These are phyloP conservation scores for Allygus modestus DNA, from an alignment of 2,888 invertebrate genomes.

Conservation along the genomic window DNA sequence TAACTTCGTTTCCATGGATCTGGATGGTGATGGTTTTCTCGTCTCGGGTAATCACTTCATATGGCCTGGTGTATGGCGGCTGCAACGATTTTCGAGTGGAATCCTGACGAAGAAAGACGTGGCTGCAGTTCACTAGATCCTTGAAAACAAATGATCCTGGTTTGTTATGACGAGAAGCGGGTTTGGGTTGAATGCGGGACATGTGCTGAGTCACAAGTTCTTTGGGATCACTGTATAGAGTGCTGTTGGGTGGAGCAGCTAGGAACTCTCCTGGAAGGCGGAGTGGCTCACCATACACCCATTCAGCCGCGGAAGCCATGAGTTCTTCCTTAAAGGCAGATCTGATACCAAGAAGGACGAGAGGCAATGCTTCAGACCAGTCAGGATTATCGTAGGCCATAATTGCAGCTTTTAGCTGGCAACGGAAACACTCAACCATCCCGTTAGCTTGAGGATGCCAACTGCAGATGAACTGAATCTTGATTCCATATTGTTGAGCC, in stretches of 20 bases:
- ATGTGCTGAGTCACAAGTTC: not conserved
- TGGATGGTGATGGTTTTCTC: too few relatives aligned
- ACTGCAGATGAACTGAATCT: not conserved
- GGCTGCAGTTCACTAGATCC: too few relatives aligned
- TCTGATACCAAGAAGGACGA: constrained; percentile 51
- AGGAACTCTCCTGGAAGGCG: too few relatives aligned
- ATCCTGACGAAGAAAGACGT: not conserved
- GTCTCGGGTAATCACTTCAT: too few relatives aligned
- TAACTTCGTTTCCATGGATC: too few relatives aligned
- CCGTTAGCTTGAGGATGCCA: not conserved
- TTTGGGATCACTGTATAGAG: not conserved
- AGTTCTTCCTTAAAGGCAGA: too few relatives aligned
- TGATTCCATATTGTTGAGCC: not conserved
- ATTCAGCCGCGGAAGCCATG: too few relatives aligned
- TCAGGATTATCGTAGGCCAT: not conserved
- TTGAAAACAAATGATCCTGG: constrained; percentile 21
- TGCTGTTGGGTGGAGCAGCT: too few relatives aligned
- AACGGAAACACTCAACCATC: constrained; percentile 57
- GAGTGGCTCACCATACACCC: too few relatives aligned
- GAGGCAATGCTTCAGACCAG: constrained; percentile 57
- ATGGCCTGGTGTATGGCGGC: too few relatives aligned
- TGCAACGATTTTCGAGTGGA: too few relatives aligned
- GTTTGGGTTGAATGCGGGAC: not conserved
- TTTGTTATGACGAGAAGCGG: not conserved
- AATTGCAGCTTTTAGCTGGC: constrained; percentile 62